These are phyloP conservation scores for Protonibea diacanthus DNA, from an alignment of 2,797 vertebrate genomes.

Conservation along the genomic window DNA sequence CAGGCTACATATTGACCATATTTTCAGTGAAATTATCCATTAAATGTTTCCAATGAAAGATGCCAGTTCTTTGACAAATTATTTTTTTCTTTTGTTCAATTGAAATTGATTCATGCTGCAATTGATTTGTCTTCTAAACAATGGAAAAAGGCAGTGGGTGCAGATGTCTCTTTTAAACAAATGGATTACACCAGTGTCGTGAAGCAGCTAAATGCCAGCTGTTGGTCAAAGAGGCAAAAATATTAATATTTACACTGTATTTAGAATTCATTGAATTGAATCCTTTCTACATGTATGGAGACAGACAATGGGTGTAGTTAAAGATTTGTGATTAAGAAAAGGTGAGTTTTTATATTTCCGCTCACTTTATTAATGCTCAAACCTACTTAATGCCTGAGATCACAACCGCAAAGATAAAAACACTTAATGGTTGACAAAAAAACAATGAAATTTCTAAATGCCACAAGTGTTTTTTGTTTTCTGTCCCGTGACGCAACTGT, in stretches of 20 bases:
- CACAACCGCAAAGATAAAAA: slow-evolving; percentile 18
- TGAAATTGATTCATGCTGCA: slow-evolving; percentile 20
- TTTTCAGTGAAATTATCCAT: slow-evolving; percentile 40
- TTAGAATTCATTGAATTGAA: background rate
- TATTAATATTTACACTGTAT: background rate
- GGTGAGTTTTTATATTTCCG: background rate
- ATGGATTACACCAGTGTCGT: slow-evolving; percentile 12
- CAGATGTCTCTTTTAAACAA: slow-evolving; percentile 28
- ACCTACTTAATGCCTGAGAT: slow-evolving; percentile 3
- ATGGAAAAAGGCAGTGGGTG: slow-evolving; percentile 33
- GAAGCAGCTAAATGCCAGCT: slow-evolving; percentile 3
- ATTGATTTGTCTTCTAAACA: slow-evolving; percentile 40
- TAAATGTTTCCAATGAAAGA: slow-evolving; percentile 45
- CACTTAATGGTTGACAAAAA: slow-evolving; percentile 3
- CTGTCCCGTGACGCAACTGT: slow-evolving; percentile 21
- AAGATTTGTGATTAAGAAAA: background rate
- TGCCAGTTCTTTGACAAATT: slow-evolving; percentile 29
- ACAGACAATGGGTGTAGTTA: background rate
- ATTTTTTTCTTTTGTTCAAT: slow-evolving; percentile 23
- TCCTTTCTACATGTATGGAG: background rate
- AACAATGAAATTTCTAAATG: slow-evolving; percentile 23
- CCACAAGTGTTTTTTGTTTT: slow-evolving; percentile 53
- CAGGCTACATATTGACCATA: slow-evolving; percentile 21
- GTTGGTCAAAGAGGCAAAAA: background rate
- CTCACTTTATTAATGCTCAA: background rate